Conservation (phyloP, 2,797 vertebrate species). For the Typhlichthys eigenmanni region DNA sequence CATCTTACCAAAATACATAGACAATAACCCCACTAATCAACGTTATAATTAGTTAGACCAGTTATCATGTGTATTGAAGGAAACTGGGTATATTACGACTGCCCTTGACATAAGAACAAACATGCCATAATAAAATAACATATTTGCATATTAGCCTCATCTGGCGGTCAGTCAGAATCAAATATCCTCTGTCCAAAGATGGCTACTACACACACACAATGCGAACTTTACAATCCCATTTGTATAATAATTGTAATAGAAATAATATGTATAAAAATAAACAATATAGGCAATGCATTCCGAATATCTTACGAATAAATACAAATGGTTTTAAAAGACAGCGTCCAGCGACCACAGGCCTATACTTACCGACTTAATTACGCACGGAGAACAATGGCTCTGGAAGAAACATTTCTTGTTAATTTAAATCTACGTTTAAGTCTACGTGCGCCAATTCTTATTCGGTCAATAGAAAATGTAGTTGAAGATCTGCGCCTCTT, state of each 20-base stretch:
- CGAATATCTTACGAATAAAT: neutral
- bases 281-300: neutral
- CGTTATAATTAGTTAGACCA: too few relatives aligned
- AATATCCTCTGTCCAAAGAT: constrained; percentile 55
- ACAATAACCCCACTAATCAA: too few relatives aligned
- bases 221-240: constrained; percentile 45
- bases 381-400: constrained; percentile 39
- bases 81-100: neutral
- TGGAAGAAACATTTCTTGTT: constrained; percentile 18
- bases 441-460: neutral
- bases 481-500: neutral
- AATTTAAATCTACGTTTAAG: neutral
- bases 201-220: constrained; percentile 57
- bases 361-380: constrained; percentile 67
- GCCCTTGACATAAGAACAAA: neutral
- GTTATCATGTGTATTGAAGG: neutral
- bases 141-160: constrained; percentile 23
- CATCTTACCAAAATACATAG: too few relatives aligned
- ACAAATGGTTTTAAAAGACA: neutral
- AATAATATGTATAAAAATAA: neutral
- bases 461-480: neutral
- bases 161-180: constrained; percentile 32
- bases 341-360: constrained; percentile 27
- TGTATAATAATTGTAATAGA: neutral
- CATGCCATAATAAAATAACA: neutral